Evolutionary conservation across 2,797 vertebrate genomes (phyloP).

Genomic region (Bovichtus diacanthus): DNA sequence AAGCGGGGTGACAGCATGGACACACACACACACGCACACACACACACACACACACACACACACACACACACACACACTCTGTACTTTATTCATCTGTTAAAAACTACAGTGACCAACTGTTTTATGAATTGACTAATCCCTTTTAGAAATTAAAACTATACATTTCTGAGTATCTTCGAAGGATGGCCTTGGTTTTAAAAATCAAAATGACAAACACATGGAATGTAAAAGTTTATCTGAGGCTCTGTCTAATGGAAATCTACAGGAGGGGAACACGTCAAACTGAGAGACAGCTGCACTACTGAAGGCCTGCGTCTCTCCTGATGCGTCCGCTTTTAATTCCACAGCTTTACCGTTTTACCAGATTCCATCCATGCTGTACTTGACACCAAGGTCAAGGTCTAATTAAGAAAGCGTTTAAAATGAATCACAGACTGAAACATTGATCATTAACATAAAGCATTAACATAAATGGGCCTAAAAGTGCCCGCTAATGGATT

Average conservation of each 20-base stretch:
- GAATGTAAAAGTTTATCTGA: not conserved
- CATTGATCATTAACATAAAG: slow-evolving; percentile 78
- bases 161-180: too few relatives aligned
- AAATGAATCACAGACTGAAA: slow-evolving; percentile 71
- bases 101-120: too few relatives aligned
- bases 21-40: too few relatives aligned
- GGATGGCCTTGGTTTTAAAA: too few relatives aligned
- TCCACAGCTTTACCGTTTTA: slow-evolving; percentile 34
- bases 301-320: not conserved
- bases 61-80: too few relatives aligned
- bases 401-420: slow-evolving; percentile 73
- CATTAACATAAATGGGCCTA: slow-evolving; percentile 67
- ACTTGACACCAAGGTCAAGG: slow-evolving; percentile 76
- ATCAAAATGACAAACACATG: not conserved
- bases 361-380: slow-evolving; percentile 30
- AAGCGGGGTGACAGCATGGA: too few relatives aligned
- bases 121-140: too few relatives aligned
- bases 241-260: not conserved
- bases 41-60: too few relatives aligned
- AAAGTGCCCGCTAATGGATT: slow-evolving; percentile 76
- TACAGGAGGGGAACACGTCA: not conserved
- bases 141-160: too few relatives aligned
- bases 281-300: not conserved
- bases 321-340: slow-evolving; percentile 20
- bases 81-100: too few relatives aligned